Evolutionary conservation across 2,797 vertebrate genomes (phyloP), one percentile per base, ranked within the genome.

Genomic region (Triplophysa bombifrons): DNA sequence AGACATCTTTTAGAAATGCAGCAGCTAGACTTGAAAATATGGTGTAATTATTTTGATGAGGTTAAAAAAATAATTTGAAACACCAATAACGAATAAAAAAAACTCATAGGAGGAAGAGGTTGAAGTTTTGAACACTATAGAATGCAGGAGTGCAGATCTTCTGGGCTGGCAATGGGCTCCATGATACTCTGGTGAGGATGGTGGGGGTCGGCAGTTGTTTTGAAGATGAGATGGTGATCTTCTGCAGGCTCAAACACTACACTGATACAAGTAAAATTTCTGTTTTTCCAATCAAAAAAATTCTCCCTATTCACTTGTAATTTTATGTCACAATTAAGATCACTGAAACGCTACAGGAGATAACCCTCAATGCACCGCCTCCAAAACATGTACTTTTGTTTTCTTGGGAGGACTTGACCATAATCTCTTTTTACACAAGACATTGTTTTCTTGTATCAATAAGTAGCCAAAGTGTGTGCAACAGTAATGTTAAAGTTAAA

Each of bases 111-210:
- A 63, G 20, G 17, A 22, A 51, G 72, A 51, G 46, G 46, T 46
- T 51, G 63, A 64, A 65, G 46, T 22, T 44, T 5, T 30, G 25
- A 2, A 8, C 22, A 30, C 71, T 64, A 58, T 74, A 64, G 34
- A 74, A 74, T 30, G 63, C 73, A 30, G 7, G 12, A 38, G 50
- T 76, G 50, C 63, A 76, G 63, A 63, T 76, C 63, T 56, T n/a
- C 6, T 3, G 30, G 10, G 16, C 74, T 48, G 50, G 20, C 14
- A n/a, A 48, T 14, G 34, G 22, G 22, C 22, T 63, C 16, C 16
- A 41, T 12, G 30, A 38, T 41, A 34, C 19, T 27, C 16, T n/a
- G 58, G 5, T 61, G 14, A 50, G 19, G 58, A 63, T 5, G 11
- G 25, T 58, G 58, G 51, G 38, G 63, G 63, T 67, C 55, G 41